Percentiles rank a stretch among this genome's conserved stretches.
These are phyloP conservation scores for Epistrophe grossulariae DNA, from an alignment of 2,888 invertebrate genomes.

Conservation along the genomic window DNA sequence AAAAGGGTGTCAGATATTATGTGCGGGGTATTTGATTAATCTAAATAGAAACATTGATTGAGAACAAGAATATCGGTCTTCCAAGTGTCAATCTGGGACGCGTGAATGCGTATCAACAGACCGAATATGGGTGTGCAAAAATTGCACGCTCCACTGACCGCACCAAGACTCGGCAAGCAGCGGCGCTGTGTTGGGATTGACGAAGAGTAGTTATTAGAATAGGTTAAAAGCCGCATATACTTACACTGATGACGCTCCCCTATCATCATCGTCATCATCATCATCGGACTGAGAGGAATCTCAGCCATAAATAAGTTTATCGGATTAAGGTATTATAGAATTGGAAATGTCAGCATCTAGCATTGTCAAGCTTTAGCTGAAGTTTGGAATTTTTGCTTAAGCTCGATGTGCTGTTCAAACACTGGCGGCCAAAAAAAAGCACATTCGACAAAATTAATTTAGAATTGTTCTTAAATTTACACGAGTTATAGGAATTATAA, in stretches of 20 bases:
- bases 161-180: not conserved
- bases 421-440: conserved; percentile 29
- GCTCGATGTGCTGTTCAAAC: conserved; percentile 22
- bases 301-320: conserved; percentile 70
- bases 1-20: conserved; percentile 69
- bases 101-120: conserved; percentile 74
- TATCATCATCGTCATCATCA: conserved; percentile 46
- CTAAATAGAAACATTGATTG: conserved; percentile 73
- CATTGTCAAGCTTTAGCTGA: conserved; percentile 72
- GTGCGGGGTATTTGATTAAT: conserved; percentile 73
- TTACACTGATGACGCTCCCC: conserved; percentile 54
- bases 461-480: no score
- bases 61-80: conserved; percentile 73
- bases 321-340: conserved; percentile 74
- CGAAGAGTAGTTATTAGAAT: conserved; percentile 42
- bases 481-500: no score
- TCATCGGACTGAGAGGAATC: conserved; percentile 57
- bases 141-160: conserved; percentile 67
- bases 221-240: conserved; percentile 40
- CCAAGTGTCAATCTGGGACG: conserved; percentile 72
- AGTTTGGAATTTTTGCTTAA: conserved; percentile 63
- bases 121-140: conserved; percentile 75
- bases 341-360: conserved; percentile 74
- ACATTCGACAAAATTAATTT: not conserved
- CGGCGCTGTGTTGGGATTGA: conserved; percentile 41